Evolutionary conservation across 2,113 vertebrate genomes (phyloP), one percentile per base, ranked within the genome.

Genomic region (Vanacampus margaritifer): DNA sequence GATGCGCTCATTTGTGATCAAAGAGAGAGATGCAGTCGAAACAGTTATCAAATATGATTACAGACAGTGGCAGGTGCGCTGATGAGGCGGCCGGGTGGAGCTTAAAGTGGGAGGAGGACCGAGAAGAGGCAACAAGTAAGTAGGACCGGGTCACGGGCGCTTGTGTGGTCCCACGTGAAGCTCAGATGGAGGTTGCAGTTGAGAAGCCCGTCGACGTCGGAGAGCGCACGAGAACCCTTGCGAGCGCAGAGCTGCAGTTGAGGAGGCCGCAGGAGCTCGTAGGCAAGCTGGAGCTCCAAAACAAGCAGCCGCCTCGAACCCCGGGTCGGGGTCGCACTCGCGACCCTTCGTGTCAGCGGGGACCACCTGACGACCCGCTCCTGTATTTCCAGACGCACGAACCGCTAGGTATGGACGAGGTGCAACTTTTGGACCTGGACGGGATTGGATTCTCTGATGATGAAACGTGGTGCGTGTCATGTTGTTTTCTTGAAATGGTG

Each of bases 241-340:
- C 91, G 83, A 92, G 89, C 83, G 93, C 94, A 1, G 94, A 96
- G 90, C 86, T 94, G 89, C 94, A 96, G 91, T 94, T 96, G 89
- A 93, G 92, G 90, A 97, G 95, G 90, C 94, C 96, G 82, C 95
- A 96, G 90, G 92, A 95, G 88, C 93, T 97, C 75, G 94, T 97
- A 53, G 88, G 94, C 51, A 95, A 92, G 67, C 91, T 96, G 85
- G 95, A 96, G 89, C 88, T 89, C 78, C 94, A 96, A 79, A 95
- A 95, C 80, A 92, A 95, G 86, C 93, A 94, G 91, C 90, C 96
- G 58, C 87, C 68, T 94, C 85, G 74, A 89, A 89, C 93, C 3
- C 58, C 76, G 83, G 73, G 45, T 87, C 89, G 68, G 85, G 91
- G n/a, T n/a, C n/a, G n/a, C n/a, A n/a, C 80, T 89, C 92, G 16